Evolutionary conservation across 2,888 invertebrate genomes (phyloP).

Genomic region (Polyploca ridens): DNA sequence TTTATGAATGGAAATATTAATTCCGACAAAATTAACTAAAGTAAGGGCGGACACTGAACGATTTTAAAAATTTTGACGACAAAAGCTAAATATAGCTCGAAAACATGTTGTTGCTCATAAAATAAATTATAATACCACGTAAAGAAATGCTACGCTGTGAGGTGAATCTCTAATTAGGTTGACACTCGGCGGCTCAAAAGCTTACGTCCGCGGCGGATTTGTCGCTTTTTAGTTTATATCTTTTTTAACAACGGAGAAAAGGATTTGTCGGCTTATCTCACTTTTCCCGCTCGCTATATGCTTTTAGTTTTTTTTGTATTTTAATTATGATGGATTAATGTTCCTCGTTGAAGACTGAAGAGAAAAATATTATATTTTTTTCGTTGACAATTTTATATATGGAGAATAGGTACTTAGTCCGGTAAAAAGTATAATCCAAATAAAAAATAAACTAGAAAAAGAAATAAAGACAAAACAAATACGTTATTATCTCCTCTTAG

Average conservation of each 20-base stretch:
- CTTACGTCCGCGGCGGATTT: neutral
- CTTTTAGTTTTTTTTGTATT: neutral
- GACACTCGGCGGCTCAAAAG: neutral
- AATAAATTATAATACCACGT: neutral
- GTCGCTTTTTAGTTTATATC: neutral
- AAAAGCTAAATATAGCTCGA: too few relatives aligned
- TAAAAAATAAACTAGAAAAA: too few relatives aligned
- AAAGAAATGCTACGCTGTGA: neutral
- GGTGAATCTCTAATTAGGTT: conserved; percentile 2
- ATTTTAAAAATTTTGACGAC: too few relatives aligned
- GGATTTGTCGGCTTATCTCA: conserved; percentile 5
- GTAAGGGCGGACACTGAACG: too few relatives aligned
- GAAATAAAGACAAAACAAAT: too few relatives aligned
- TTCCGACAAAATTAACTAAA: too few relatives aligned
- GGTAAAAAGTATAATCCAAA: too few relatives aligned
- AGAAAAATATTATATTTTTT: neutral
- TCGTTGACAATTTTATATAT: neutral
- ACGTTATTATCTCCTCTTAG: too few relatives aligned
- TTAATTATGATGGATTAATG: neutral
- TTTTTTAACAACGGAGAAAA: neutral
- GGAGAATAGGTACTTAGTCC: neutral
- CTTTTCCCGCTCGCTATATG: neutral
- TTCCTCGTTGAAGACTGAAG: neutral
- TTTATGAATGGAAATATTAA: too few relatives aligned
- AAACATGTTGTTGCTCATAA: too few relatives aligned